phyloP scores from a whole-genome alignment of 1,140 invertebrate genomes.

The Hypsibius dujardini region DNA sequence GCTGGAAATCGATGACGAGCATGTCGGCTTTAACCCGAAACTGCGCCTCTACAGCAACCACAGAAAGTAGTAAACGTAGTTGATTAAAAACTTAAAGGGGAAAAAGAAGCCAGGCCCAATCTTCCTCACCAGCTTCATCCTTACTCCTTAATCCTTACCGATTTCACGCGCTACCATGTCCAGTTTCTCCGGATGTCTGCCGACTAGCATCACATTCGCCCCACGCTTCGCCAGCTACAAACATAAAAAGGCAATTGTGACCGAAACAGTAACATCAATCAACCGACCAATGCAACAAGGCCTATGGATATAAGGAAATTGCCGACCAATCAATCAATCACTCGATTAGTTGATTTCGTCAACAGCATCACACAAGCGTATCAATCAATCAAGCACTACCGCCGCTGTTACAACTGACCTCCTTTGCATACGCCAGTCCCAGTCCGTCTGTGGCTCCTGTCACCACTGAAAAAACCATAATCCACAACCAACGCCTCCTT shows the following conservation, averaged over 20 bases:
- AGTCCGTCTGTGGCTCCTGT: constrained; percentile 2
- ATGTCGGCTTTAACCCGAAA: constrained; percentile 11
- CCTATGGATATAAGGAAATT: too few relatives aligned
- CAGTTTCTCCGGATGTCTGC: constrained; percentile 61
- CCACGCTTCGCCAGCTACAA: constrained; percentile 56
- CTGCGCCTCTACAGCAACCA: background rate
- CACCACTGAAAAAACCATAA: background rate
- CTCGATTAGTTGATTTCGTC: too few relatives aligned
- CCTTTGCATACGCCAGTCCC: constrained; percentile 2
- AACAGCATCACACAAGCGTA: background rate
- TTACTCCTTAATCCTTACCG: constrained; percentile 35
- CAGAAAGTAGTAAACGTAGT: too few relatives aligned
- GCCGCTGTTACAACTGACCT: background rate
- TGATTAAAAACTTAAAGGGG: too few relatives aligned
- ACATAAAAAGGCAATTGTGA: constrained; percentile 24
- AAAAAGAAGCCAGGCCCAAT: too few relatives aligned
- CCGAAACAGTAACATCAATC: too few relatives aligned
- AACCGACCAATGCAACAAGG: too few relatives aligned
- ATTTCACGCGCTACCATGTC: constrained; percentile 61
- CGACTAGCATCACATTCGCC: constrained; percentile 69
- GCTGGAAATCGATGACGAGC: background rate
- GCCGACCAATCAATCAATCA: too few relatives aligned
- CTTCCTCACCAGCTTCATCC: background rate
- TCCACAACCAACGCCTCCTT: background rate
- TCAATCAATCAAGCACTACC: background rate